Conservation (phyloP, 2,797 vertebrate genomes). For the Periparus ater region DNA sequence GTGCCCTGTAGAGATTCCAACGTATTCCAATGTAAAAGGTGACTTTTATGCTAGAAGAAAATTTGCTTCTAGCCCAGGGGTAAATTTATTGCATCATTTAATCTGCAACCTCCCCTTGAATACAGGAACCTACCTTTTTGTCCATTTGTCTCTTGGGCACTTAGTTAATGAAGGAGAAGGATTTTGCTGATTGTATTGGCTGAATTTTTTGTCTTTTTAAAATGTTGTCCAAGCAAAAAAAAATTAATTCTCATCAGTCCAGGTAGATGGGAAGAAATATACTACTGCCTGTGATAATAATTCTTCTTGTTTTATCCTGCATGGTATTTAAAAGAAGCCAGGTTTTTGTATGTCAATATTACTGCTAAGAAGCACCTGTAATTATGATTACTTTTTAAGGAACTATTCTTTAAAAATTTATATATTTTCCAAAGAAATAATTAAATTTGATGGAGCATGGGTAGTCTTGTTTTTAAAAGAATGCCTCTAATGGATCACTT, state of each 20-base stretch:
- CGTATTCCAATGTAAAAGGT: not conserved
- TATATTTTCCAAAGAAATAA: not conserved
- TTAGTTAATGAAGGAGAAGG: constrained; percentile 10
- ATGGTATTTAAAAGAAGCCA: not conserved
- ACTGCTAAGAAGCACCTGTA: not conserved
- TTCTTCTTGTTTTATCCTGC: not conserved
- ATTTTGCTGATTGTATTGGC: not conserved
- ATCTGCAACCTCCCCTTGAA: not conserved
- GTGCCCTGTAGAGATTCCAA: not conserved
- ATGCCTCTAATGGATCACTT: not conserved
- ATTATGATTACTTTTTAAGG: not conserved
- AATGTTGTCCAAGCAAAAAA: not conserved
- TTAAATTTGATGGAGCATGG: not conserved
- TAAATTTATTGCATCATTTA: constrained; percentile 12
- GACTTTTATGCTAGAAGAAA: not conserved
- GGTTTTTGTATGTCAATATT: not conserved
- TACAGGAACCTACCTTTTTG: not conserved
- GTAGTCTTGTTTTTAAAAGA: not conserved
- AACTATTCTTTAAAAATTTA: not conserved
- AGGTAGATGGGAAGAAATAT: not conserved
- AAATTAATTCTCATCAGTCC: not conserved
- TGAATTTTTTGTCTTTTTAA: not conserved
- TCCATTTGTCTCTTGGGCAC: constrained; percentile 2
- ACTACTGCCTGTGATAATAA: not conserved
- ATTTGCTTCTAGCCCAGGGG: not conserved